Evolutionary conservation across 2,797 vertebrate genomes (phyloP).

Genomic region (Cynopterus sphinx): DNA sequence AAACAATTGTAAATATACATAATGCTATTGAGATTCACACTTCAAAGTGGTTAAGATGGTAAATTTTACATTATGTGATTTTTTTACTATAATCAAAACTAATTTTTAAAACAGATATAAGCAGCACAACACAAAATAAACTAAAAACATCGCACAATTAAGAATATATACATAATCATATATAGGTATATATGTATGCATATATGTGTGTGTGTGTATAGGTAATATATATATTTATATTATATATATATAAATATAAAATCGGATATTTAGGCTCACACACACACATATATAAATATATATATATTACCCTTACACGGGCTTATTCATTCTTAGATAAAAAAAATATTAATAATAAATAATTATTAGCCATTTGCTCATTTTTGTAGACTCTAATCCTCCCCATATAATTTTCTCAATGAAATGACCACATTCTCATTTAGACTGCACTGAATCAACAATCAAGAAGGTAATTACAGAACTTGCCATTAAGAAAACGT

Average conservation of each 20-base stretch:
- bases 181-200: too few relatives aligned
- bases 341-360: background rate
- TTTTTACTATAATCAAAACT: background rate
- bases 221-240: too few relatives aligned
- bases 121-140: background rate
- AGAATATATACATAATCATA: background rate
- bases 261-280: too few relatives aligned
- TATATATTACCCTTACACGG: background rate
- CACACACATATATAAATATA: too few relatives aligned
- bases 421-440: background rate
- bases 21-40: background rate
- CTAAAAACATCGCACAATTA: background rate
- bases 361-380: background rate
- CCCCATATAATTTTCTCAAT: background rate
- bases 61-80: background rate
- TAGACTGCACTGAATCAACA: background rate
- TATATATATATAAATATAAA: too few relatives aligned
- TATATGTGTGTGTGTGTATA: too few relatives aligned
- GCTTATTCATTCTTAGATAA: background rate
- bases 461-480: background rate
- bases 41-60: background rate
- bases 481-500: background rate
- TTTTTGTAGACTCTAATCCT: background rate
- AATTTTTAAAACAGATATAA: background rate
- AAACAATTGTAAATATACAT: background rate